Evolutionary conservation across 2,797 vertebrate genomes (phyloP), one percentile per base, ranked within the genome.

Genomic region (Aldrovandia affinis): DNA sequence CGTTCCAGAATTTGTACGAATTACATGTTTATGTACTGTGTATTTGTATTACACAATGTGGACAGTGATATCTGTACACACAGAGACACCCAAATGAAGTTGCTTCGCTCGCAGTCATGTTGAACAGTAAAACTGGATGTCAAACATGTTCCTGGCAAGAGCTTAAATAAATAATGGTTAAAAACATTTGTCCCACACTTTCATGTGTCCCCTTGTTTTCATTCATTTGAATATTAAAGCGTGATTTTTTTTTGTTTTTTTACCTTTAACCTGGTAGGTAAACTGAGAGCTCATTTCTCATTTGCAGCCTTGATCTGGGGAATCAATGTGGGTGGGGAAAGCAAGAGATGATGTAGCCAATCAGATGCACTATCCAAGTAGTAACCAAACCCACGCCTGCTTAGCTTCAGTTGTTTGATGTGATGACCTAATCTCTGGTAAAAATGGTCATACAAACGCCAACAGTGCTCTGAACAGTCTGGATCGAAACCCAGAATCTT

Each of bases 1-100:
- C 44, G 80, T 70, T 80, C 47, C 42, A 68, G 6, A 33, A 44
- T 83, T 84, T 84, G 73, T 42, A 77, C 39, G 22, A 47, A 77
- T 44, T 47, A 18, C 47, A 12, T 42, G 14, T 65, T 73, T 39
- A 73, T 73, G 36, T 22, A 73, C 68, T 73, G 73, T 47, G 73
- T 47, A 77, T 25, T 77, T 22, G 44, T 77, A 12, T 33, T 33
- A 36, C 30, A 77, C 47, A 42, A 77, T n/a, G 73, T 25, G 73
- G 73, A 47, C 39, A 47, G 42, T 77, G 42, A 42, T 47, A 47
- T 22, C 22, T n/a, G 39, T 77, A 42, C 8, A 20, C 10, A 77
- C 73, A 47, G 42, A 77, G 39, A 77, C 73, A n/a, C 59, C 55
- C 18, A 10, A 14, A 52, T 52, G 50, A 52, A 57, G 18, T 57